phyloP scores from a whole-genome alignment of 2,888 invertebrate species.

The Willowsia nigromaculata region DNA sequence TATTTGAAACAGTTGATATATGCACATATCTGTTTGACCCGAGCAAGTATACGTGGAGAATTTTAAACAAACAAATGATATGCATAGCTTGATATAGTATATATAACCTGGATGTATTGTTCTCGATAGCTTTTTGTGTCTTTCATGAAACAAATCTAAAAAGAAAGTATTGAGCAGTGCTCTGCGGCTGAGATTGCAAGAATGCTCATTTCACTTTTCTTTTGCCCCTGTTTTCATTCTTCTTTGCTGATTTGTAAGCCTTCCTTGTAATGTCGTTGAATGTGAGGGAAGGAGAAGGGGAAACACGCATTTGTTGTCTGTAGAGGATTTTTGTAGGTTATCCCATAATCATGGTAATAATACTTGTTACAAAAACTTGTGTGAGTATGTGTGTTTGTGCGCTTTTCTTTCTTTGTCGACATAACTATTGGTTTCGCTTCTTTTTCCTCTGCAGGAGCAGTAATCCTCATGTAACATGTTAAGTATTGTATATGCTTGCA shows the following conservation, averaged over 20 bases:
- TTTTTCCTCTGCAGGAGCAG: not conserved
- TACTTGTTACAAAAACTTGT: conserved; percentile 20
- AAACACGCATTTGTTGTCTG: conserved; percentile 35
- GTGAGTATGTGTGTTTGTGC: not conserved
- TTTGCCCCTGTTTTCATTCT: not conserved
- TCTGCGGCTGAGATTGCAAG: not conserved
- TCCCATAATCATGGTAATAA: conserved; percentile 59
- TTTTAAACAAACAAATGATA: no score
- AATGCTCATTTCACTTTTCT: not conserved
- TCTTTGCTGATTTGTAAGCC: not conserved
- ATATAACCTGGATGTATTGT: no score
- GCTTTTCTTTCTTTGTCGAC: conserved; percentile 12
- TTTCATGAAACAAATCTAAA: not conserved
- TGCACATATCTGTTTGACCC: no score
- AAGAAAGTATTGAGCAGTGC: not conserved
- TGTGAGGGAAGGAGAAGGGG: not conserved
- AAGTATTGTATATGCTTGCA: not conserved
- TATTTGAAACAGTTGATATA: no score
- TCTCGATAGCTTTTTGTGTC: not conserved
- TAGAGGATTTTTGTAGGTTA: conserved; percentile 45
- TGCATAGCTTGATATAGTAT: no score
- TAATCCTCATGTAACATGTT: conserved; percentile 22
- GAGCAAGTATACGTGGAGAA: no score
- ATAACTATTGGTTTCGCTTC: not conserved
- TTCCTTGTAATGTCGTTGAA: not conserved